Evolutionary conservation across 2,113 vertebrate genomes (phyloP).

Genomic region (Carassius carassius): DNA sequence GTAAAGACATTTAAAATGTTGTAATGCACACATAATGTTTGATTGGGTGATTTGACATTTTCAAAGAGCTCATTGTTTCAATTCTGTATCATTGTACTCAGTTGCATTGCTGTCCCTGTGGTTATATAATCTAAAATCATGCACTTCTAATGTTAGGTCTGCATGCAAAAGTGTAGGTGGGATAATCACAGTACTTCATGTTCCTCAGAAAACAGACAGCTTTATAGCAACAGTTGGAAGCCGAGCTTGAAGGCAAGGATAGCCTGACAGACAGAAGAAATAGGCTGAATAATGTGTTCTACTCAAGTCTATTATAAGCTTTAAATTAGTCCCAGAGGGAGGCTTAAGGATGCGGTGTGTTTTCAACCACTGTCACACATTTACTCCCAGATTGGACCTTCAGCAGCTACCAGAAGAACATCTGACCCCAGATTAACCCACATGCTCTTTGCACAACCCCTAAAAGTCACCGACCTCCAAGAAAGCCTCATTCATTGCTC

Average conservation of each 20-base stretch:
- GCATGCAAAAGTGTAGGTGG: conserved; percentile 32
- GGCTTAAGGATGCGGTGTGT: conserved; percentile 7
- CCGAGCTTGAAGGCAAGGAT: not conserved
- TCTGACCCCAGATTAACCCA: conserved; percentile 38
- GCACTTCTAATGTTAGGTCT: conserved; percentile 5
- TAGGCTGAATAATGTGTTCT: conserved; percentile 32
- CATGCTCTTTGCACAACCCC: conserved; percentile 7
- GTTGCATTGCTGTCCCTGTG: not conserved
- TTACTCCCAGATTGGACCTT: not conserved
- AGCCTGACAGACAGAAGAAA: conserved; percentile 27
- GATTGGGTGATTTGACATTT: too few species aligned
- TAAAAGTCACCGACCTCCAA: not conserved
- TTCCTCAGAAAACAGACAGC: conserved; percentile 32
- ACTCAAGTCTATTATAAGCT: conserved; percentile 22
- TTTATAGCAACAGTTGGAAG: conserved; percentile 23
- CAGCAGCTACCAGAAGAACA: conserved; percentile 19
- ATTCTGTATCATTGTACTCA: not conserved
- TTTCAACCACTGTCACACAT: conserved; percentile 24
- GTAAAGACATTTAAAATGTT: not conserved
- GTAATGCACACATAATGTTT: too few species aligned
- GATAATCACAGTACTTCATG: conserved; percentile 36
- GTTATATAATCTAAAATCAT: conserved; percentile 27
- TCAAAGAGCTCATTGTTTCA: too few species aligned
- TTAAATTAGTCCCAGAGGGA: conserved; percentile 31
- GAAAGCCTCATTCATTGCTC: conserved; percentile 3